Evolutionary conservation across 64 coral and sea anemone genomes (phyloP), one percentile per base, ranked within the genome.

Genomic region (Montipora cactus): DNA sequence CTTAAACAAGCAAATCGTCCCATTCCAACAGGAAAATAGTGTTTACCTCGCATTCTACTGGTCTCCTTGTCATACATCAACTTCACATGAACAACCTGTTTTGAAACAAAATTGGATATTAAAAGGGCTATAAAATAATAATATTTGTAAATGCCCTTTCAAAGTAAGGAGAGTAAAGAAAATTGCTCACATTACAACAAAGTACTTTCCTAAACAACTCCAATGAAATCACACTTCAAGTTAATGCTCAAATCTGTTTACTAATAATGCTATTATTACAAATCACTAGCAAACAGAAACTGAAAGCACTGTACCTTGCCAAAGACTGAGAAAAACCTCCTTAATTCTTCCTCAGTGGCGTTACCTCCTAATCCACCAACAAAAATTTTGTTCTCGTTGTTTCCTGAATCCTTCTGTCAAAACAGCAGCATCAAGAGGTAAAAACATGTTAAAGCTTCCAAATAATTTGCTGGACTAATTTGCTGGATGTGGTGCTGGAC

Each of bases 331-430:
- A 96, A 96, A 67, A 91, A 96, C 10, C 49, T 79, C 7, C 64
- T 76, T 3, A 96, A 49, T n/a, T 96, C 95, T 2, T 96, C 95
- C 52, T 96, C 95, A 81, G 88, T 87, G 1, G 88, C 94, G 28
- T 69, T 91, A 51, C 58, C 37, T 12, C 80, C 87, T 47, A 96
- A 76, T 66, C 95, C 95, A 70, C 95, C 95, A 88, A 96, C 90
- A 58, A 96, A 96, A 11, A 96, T 68, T 69, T 96, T 96, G 11
- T 90, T 74, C 2, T 93, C 91, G 81, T 96, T 96, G 66, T 80
- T 91, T 67, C 81, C 81, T 1, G 66, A 44, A 21, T 59, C 71
- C 79, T 81, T 94, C 92, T 96, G 88, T 2, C 82, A 84, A 15
- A 9, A 90, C 6, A 52, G 3, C 8, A 9, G 49, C 2, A 49